Evolutionary conservation across 2,113 vertebrate species (phyloP), one percentile per base, ranked within the genome.

Genomic region (Australoheros scitulus): DNA sequence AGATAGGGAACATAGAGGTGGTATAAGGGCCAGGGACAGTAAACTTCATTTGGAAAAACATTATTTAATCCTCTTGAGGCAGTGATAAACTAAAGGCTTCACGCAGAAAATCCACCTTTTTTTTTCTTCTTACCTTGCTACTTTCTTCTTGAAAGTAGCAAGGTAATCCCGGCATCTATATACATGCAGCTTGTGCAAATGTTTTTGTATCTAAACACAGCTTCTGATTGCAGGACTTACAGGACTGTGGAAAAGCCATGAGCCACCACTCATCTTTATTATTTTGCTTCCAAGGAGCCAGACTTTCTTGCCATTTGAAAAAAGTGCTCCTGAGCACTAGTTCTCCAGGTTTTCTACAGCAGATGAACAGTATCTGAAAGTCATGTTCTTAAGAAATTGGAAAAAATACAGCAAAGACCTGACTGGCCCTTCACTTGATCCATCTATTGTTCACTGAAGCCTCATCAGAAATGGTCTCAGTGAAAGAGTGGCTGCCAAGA

Each of bases 31-130:
- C 59, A 57, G 82, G 77, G 84, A 90, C 85, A 81, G 87, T 79
- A 75, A 86, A 93, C 72, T 84, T 88, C 47, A 83, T 89, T 92
- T 89, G 68, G 76, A 83, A 82, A 89, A 82, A 89, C 82, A 84
- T 83, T 85, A 81, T 92, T 89, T 92, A 92, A 94, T 94, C 93
- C 90, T 87, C 87, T 77, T 20, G 8, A 79, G 85, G 74, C 43
- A 38, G 80, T 34, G 75, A 91, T 89, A 85, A 90, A 88, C 76
- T 60, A 36, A 81, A 92, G 89, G 79, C 83, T 75, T 78, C 15
- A 10, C 79, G 87, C 78, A 86, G 70, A 86, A 57, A 70, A 32
- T 29, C 52, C 15, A 47, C 34, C 4, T 36, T 56, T 36, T 56
- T 36, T 65, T 26, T 26, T 26, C 3, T 26, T n/a, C n/a, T n/a